Conservation (phyloP, 1,140 invertebrate species). For the Liolophura sinensis region DNA sequence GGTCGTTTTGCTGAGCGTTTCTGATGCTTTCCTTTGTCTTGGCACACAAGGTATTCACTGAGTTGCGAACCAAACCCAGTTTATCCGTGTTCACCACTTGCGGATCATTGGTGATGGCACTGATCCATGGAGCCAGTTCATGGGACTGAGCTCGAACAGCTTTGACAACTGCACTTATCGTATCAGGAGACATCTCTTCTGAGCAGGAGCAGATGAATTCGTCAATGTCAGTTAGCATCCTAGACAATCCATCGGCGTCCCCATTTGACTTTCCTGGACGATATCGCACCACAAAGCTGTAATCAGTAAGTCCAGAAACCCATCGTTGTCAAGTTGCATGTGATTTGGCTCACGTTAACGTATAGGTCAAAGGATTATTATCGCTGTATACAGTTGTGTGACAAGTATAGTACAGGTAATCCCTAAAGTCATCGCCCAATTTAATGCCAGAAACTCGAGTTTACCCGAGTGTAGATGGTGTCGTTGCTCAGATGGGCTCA, state of each 20-base stretch:
- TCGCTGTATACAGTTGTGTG: conserved; percentile 20
- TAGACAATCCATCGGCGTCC: conserved; percentile 48
- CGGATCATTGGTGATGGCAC: not conserved
- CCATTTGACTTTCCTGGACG: conserved; percentile 23
- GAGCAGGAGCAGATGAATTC: too few relatives aligned
- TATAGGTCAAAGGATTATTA: too few relatives aligned
- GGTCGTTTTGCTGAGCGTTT: too few relatives aligned
- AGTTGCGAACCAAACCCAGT: not conserved
- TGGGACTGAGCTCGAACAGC: not conserved
- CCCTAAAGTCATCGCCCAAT: conserved; percentile 19
- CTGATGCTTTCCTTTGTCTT: too few relatives aligned
- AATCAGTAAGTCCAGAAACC: conserved; percentile 17
- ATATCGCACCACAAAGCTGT: conserved; percentile 23
- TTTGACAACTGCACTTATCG: too few relatives aligned
- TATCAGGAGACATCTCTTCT: too few relatives aligned
- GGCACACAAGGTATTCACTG: too few relatives aligned
- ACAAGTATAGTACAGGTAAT: conserved; percentile 10
- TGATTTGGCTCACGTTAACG: too few relatives aligned
- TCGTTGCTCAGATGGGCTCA: too few relatives aligned
- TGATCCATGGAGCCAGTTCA: not conserved
- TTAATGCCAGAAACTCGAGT: too few relatives aligned
- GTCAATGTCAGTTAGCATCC: conserved; percentile 52
- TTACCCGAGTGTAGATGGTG: too few relatives aligned
- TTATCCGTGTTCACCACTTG: not conserved
- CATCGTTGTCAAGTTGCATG: too few relatives aligned